phyloP scores from a whole-genome alignment of 2,113 vertebrate genomes.

The Uria lomvia region DNA sequence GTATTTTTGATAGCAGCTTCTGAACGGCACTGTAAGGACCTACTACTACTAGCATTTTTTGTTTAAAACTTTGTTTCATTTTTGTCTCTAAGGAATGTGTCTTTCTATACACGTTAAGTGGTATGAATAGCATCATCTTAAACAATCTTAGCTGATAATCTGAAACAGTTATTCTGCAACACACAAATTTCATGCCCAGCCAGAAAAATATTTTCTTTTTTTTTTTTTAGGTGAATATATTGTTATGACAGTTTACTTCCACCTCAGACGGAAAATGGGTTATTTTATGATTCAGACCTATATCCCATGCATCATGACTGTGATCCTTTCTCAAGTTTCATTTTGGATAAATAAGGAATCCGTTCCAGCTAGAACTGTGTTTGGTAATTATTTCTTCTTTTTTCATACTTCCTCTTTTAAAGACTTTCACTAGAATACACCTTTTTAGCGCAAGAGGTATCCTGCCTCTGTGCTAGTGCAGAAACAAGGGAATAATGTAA shows the following conservation, averaged over 20 bases:
- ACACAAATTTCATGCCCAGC: not conserved
- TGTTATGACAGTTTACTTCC: slow-evolving; percentile 98
- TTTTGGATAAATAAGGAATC: slow-evolving; percentile 99
- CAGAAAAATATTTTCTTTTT: not conserved
- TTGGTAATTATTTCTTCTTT: slow-evolving; percentile 82
- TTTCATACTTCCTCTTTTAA: not conserved
- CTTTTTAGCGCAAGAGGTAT: not conserved
- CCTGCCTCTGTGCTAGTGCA: not conserved
- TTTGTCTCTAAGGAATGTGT: not conserved
- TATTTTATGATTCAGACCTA: slow-evolving; percentile 99
- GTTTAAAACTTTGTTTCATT: not conserved
- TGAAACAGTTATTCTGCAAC: not conserved
- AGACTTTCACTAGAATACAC: not conserved
- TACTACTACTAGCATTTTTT: not conserved
- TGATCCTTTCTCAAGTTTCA: slow-evolving; percentile 99
- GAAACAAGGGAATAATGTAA: not conserved
- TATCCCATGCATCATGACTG: slow-evolving; percentile 99
- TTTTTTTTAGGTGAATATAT: slow-evolving; percentile 91
- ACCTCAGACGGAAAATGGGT: slow-evolving; percentile 97
- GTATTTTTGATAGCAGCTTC: not conserved
- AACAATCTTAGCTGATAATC: not conserved
- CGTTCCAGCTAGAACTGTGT: slow-evolving; percentile 95
- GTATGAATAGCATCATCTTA: not conserved
- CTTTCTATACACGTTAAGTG: not conserved
- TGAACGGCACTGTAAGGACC: not conserved